These are phyloP conservation scores for Indri indri DNA, from an alignment of 2,113 vertebrate genomes.

Conservation along the genomic window DNA sequence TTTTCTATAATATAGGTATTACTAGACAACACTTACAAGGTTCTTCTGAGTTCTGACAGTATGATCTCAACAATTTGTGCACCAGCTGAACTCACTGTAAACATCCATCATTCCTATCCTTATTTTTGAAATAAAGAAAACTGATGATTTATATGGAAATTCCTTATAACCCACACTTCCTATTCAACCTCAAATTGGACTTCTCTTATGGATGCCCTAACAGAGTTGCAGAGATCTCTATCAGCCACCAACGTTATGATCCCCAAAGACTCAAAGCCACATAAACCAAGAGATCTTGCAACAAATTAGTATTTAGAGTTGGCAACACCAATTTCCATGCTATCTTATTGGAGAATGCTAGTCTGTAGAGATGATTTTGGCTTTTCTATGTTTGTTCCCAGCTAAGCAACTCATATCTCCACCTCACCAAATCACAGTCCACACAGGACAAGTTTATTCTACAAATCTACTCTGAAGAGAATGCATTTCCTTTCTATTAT, in stretches of 20 bases:
- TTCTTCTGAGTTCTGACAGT: not conserved
- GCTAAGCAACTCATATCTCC: not conserved
- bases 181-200: not conserved
- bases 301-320: not conserved
- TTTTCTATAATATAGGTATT: not conserved
- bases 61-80: not conserved
- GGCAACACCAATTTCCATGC: not conserved
- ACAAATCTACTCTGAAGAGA: not conserved
- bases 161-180: not conserved
- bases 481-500: not conserved
- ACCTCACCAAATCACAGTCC: not conserved
- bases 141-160: not conserved
- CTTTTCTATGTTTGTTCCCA: not conserved
- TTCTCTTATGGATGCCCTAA: not conserved
- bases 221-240: not conserved
- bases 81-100: not conserved
- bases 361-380: not conserved
- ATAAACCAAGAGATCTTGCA: not conserved
- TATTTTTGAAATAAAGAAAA: constrained; percentile 29
- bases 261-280: not conserved
- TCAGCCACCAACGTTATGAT: not conserved
- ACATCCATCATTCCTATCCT: not conserved
- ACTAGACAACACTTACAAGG: not conserved
- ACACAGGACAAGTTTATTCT: not conserved
- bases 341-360: not conserved